Base-by-base conservation (phyloP, 2,113 vertebrate species). In the Nyctibius bracteatus region DNA sequence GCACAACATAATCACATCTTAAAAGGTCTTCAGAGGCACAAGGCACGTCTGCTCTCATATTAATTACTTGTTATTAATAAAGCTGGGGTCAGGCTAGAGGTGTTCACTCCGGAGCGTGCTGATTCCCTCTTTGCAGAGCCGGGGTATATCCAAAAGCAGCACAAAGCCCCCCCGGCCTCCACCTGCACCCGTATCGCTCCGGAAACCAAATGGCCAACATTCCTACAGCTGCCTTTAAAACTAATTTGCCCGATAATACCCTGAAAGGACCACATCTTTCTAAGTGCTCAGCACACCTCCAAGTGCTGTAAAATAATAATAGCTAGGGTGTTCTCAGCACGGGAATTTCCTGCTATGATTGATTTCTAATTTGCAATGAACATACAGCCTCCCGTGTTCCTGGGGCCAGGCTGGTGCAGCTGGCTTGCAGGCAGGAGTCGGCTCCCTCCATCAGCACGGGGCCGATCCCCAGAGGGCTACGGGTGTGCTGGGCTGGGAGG, bases 1-100 rank as follows among this genome's bases (percentile, higher is more conserved):
- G 92, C 94, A 96, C 95, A 96, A 96, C 95, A 96, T 96, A 97
- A 97, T 95, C 95, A 93, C 92, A 88, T 96, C 86, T 94, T 96
- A 95, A 96, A 96, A 95, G 96, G 95, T 92, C 93, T 96, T 97
- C 59, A 23, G 96, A 96, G 96, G 93, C 92, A 93, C 83, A 91
- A 93, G 91, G 83, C 86, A 94, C 25, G 28, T 92, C 96, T 57
- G 77, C 86, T 93, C 54, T 94, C 83, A 46, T 95, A 94, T 96
- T 96, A 90, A 95, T 96, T 95, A 90, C 81, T 88, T 52, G 83
- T 96, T 96, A 90, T 94, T 95, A 93, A 96, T 95, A 93, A 95
- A 84, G 72, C 83, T n/a, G 68, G 80, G 94, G 86, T 94, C 80
- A 93, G 72, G 80, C 59, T 17, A 0, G 79, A 84, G 83, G 95